Conservation (phyloP, 2,797 vertebrate genomes). For the Fistularia commersonii region DNA sequence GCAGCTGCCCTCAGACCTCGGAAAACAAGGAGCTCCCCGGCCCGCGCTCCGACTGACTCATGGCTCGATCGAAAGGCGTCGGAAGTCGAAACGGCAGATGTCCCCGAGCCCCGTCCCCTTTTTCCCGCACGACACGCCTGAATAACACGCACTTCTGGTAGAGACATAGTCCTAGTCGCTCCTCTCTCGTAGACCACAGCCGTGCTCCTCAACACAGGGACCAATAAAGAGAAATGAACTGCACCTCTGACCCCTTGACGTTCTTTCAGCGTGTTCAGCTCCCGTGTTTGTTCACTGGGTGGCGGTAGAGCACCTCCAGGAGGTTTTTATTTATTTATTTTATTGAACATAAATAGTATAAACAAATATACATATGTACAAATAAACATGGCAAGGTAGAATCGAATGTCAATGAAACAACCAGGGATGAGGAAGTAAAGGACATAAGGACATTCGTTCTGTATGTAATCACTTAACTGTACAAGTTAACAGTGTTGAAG, state of each 20-base stretch:
- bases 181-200: conserved; percentile 15
- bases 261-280: background rate
- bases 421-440: no score
- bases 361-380: no score
- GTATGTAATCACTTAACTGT: no score
- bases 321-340: no score
- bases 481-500: no score
- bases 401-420: no score
- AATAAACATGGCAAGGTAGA: no score
- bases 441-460: no score
- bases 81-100: no score
- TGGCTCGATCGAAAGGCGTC: no score
- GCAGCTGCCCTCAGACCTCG: conserved; percentile 31
- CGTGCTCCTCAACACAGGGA: conserved; percentile 21
- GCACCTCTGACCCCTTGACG: no score
- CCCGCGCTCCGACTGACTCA: background rate
- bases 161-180: conserved; percentile 16
- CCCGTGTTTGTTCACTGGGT: conserved; percentile 28
- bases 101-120: background rate
- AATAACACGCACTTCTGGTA: conserved; percentile 7
- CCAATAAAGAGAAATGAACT: conserved; percentile 29
- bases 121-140: background rate
- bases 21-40: conserved; percentile 20
- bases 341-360: no score
- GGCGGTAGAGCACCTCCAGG: conserved; percentile 10